Evolutionary conservation across 2,113 vertebrate species (phyloP).

Genomic region (Dinomys branickii): DNA sequence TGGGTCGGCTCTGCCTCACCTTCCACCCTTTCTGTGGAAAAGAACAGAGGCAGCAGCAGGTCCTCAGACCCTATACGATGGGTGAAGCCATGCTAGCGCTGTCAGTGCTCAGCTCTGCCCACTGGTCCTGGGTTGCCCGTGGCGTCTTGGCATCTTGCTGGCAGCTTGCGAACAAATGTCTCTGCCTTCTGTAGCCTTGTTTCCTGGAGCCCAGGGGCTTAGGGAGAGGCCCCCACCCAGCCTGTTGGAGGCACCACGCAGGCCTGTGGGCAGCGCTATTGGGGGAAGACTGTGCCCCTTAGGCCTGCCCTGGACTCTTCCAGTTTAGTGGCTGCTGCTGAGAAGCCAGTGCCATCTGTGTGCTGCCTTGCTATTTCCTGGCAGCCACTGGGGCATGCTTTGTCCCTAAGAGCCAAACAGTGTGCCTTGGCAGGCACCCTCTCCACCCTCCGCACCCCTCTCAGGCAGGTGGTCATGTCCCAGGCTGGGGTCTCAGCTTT

Average conservation of each 20-base stretch:
- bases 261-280: neutral
- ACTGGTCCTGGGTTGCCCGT: neutral
- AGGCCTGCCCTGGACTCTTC: neutral
- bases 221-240: neutral
- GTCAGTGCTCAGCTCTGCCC: neutral
- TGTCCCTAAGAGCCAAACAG: neutral
- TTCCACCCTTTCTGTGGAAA: neutral
- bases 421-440: accelerated
- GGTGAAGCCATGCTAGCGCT: neutral
- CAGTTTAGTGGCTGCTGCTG: neutral
- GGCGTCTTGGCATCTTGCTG: neutral
- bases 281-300: neutral
- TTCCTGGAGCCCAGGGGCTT: neutral
- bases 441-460: neutral
- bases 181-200: neutral
- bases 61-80: neutral
- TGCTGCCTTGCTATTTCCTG: neutral
- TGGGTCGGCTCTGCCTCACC: neutral
- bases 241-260: neutral
- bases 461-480: neutral
- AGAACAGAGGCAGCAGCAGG: neutral
- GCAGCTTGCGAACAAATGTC: neutral
- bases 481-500: neutral
- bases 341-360: neutral
- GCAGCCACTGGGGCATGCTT: neutral